Evolutionary conservation across 2,888 invertebrate species (phyloP), one percentile per base, ranked within the genome.

Genomic region (Drosophila subsilvestris): DNA sequence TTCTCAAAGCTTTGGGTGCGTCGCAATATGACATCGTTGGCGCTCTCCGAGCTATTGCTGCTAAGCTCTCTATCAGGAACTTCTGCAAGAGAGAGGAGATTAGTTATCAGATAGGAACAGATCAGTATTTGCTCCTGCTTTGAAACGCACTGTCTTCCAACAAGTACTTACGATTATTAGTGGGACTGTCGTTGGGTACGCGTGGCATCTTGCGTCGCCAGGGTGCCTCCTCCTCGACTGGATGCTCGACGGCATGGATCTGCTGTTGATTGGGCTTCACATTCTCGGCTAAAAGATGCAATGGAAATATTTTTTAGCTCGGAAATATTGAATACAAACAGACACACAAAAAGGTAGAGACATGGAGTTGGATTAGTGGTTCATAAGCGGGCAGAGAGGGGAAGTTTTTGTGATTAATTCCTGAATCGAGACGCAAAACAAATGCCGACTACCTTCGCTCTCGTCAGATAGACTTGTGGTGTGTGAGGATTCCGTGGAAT

Each of bases 1-100:
- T 96, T 96, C 92, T 97, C 97, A 91, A 97, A 97, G 93, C 97
- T 97, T 91, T 96, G 96, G 50, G 97, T 96, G 91, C 97, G 94
- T 91, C 97, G 94, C 71, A 97, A 93, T 77, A 95, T 94, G 74
- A 95, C 95, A 91, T 96, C 96, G 75, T 89, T 85, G 76, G 88
- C 83, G 63, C 82, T 89, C 53, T 85, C 85, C 56, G 72, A 79
- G 51, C 75, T 79, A 74, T 89, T 90, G 82, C 77, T 84, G 78
- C 75, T 90, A 80, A 89, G 89, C 89, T 92, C 92, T 92, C 93
- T 93, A 90, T 94, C 94, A 93, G 93, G 93, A 87, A 94, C 93
- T 90, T 93, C 94, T 93, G 92, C 57, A 92, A 92, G 37, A 17
- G 12, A 29, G 67, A 50, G 22, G 25, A 47, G 48, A 9, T 8